Conservation (phyloP, 2,113 vertebrate species). For the Lanius collurio region DNA sequence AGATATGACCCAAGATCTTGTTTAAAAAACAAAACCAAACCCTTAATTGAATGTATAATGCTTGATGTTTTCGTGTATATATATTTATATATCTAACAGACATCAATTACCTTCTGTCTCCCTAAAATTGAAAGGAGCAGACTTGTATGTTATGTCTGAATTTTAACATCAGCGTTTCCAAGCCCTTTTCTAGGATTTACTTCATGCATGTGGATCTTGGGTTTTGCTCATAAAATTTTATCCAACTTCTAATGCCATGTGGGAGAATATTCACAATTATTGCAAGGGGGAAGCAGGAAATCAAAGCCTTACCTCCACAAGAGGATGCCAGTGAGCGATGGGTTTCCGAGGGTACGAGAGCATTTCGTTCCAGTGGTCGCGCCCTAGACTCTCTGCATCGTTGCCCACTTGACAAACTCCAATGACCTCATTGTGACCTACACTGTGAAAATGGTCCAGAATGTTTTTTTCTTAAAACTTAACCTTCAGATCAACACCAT, state of each 20-base stretch:
- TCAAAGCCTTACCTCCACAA: slow-evolving; percentile 87
- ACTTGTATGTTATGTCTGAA: not conserved
- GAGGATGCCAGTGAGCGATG: slow-evolving; percentile 96
- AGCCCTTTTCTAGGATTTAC: not conserved
- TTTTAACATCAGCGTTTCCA: not conserved
- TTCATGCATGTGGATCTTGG: not conserved
- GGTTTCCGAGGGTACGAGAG: slow-evolving; percentile 95
- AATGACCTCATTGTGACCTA: slow-evolving; percentile 99
- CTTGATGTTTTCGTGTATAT: not conserved
- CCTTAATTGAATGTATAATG: not conserved
- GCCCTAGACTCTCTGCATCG: slow-evolving; percentile 89
- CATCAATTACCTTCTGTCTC: not conserved
- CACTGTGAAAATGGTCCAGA: slow-evolving; percentile 86
- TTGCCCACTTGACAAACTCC: slow-evolving; percentile 97
- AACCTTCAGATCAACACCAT: not conserved
- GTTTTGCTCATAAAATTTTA: not conserved
- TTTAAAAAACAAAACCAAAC: slow-evolving; percentile 7
- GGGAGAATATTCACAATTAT: not conserved
- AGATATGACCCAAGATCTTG: not conserved
- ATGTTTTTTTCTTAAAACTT: slow-evolving; percentile 81
- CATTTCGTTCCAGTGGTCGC: slow-evolving; percentile 98
- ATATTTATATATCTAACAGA: not conserved
- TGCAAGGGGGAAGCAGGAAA: not conserved
- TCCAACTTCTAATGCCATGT: not conserved
- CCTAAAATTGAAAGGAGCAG: not conserved